Evolutionary conservation across 2,113 vertebrate genomes (phyloP), one percentile per base, ranked within the genome.

Genomic region (Podilymbus podiceps): DNA sequence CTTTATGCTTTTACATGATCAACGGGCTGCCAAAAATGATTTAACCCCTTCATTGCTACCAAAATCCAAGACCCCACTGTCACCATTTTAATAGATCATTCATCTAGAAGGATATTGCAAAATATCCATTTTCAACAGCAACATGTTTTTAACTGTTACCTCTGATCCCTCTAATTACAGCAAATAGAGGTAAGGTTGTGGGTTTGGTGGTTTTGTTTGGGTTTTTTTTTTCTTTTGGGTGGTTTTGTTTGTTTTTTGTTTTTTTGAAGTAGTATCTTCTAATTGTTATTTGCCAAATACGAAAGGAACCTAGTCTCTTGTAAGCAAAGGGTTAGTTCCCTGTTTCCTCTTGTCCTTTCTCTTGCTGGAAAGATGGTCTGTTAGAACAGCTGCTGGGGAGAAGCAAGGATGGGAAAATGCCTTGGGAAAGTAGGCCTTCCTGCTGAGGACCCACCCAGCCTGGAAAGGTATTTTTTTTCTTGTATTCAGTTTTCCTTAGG

Each of bases 21-120:
- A 93, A 77, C 20, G 33, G 40, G 42, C 85, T 97, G 96, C 88
- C 95, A 96, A 95, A 94, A 97, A 95, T 93, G 23, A 85, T 52
- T 98, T 98, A 98, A 98, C 97, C 94, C 96, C 49, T 97, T 97
- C 84, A 42, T 4, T 69, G 17, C 95, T 93, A 82, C 38, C 60
- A 87, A 12, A 49, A 85, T 69, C 35, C 23, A 63, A 87, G 35
- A 89, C 23, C 33, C 21, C 52, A 38, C 33, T 60, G 38, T 53
- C 72, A 85, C 50, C 6, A 11, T 62, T 91, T 91, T 28, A 90
- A 46, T 27, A 73, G 50, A 73, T 47, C 9, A 8, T 20, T 31
- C 42, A 59, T 27, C 25, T 56, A 55, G 33, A 8, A 9, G 25
- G 8, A 31, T 58, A 47, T 12, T 80, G n/a, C 33, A 25, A 78